phyloP scores from a whole-genome alignment of 2,113 vertebrate species.

The Trichomycterus rosablanca region DNA sequence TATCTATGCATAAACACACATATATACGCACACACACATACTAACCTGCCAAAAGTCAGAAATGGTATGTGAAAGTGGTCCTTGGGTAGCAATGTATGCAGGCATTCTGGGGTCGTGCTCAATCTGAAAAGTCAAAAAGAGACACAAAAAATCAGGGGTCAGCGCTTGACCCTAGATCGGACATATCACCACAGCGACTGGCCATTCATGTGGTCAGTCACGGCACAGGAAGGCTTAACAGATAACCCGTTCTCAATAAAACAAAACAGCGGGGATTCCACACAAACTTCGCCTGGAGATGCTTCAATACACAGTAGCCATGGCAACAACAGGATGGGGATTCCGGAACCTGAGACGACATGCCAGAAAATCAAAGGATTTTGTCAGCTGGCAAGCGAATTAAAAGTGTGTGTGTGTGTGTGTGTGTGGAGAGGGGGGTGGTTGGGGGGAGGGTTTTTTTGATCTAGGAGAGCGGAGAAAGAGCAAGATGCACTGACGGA shows the following conservation, averaged over 20 bases:
- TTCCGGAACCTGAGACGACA: conserved; percentile 28
- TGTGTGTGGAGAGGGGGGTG: background rate
- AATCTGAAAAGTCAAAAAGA: conserved; percentile 66
- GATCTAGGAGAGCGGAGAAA: conserved; percentile 3
- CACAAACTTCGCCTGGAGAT: conserved; percentile 22
- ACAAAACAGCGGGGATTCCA: conserved; percentile 37
- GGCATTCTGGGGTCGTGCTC: conserved; percentile 97
- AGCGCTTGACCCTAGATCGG: conserved; percentile 5
- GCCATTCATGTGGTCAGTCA: conserved; percentile 29
- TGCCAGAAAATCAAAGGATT: conserved; percentile 38
- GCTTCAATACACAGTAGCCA: conserved; percentile 36
- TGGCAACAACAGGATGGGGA: conserved; percentile 31
- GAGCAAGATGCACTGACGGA: too few species aligned
- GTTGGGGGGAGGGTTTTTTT: background rate
- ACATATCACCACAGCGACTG: conserved; percentile 8
- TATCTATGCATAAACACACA: background rate
- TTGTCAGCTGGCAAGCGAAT: conserved; percentile 36
- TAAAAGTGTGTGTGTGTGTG: too few species aligned
- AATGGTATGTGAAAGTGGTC: conserved; percentile 92
- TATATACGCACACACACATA: conserved; percentile 3
- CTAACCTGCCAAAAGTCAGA: conserved; percentile 98
- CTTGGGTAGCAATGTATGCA: conserved; percentile 94
- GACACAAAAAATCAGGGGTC: conserved; percentile 20
- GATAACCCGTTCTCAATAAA: conserved; percentile 26
- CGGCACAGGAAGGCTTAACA: conserved; percentile 22